phyloP scores from a whole-genome alignment of 2,113 vertebrate species.

The Gobio gobio region DNA sequence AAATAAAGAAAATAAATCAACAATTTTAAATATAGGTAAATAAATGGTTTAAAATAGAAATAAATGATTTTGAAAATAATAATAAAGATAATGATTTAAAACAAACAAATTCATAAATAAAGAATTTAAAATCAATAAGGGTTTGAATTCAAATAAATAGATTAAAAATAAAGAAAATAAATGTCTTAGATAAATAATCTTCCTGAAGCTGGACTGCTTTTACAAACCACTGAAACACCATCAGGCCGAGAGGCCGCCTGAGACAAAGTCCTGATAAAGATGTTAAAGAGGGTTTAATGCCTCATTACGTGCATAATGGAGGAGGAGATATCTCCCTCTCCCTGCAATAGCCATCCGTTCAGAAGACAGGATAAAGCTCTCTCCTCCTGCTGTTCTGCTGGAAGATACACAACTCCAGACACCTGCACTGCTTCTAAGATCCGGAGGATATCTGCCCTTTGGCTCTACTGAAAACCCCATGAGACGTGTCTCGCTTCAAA shows the following conservation, averaged over 20 bases:
- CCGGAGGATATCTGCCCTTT: not conserved
- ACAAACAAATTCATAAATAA: too few species aligned
- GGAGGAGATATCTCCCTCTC: slow-evolving; percentile 5
- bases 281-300: slow-evolving; percentile 20
- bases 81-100: too few species aligned
- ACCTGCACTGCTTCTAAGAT: not conserved
- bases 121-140: too few species aligned
- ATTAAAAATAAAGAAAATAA: too few species aligned
- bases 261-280: slow-evolving; percentile 29
- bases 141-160: too few species aligned
- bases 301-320: slow-evolving; percentile 42
- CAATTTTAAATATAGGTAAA: not conserved
- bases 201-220: not conserved
- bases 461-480: not conserved
- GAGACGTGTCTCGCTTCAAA: not conserved
- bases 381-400: not conserved
- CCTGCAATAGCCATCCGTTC: slow-evolving; percentile 28
- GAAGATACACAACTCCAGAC: slow-evolving; percentile 24
- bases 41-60: not conserved
- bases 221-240: slow-evolving; percentile 3
- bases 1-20: not conserved
- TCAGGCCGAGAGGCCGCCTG: not conserved
- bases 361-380: slow-evolving; percentile 20
- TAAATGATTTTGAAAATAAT: too few species aligned
- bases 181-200: not conserved